Conservation (phyloP, 2,888 invertebrate species). For the Phymatocera aterrima region DNA sequence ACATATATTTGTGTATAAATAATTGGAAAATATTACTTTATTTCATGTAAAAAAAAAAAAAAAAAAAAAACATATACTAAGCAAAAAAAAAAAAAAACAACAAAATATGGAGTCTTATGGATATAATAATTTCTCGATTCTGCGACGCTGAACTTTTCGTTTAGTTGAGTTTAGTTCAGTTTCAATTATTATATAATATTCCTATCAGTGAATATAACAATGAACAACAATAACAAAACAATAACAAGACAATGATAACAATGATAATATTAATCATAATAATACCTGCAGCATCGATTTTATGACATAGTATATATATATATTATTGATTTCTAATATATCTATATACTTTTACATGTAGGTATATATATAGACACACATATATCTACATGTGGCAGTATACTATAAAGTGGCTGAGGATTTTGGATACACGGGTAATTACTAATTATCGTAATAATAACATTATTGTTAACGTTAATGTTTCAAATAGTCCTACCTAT, state of each 20-base stretch:
- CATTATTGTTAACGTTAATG: neutral
- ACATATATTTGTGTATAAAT: neutral
- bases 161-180: too few species aligned
- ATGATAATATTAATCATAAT: conserved; percentile 3
- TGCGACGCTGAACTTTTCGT: too few species aligned
- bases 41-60: conserved; percentile 54
- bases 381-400: too few species aligned
- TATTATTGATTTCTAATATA: too few species aligned
- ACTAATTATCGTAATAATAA: neutral
- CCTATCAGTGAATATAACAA: neutral
- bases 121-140: too few species aligned
- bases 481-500: neutral
- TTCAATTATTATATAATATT: neutral
- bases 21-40: conserved; percentile 56
- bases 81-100: neutral
- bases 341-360: too few species aligned
- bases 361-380: too few species aligned
- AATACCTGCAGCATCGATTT: too few species aligned
- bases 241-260: neutral
- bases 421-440: too few species aligned
- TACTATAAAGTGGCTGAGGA: too few species aligned
- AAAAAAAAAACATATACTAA: conserved; percentile 52
- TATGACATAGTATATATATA: too few species aligned
- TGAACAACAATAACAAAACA: neutral
- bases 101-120: too few species aligned